Evolutionary conservation across 2,797 vertebrate species (phyloP).

Genomic region (Argentina silus): DNA sequence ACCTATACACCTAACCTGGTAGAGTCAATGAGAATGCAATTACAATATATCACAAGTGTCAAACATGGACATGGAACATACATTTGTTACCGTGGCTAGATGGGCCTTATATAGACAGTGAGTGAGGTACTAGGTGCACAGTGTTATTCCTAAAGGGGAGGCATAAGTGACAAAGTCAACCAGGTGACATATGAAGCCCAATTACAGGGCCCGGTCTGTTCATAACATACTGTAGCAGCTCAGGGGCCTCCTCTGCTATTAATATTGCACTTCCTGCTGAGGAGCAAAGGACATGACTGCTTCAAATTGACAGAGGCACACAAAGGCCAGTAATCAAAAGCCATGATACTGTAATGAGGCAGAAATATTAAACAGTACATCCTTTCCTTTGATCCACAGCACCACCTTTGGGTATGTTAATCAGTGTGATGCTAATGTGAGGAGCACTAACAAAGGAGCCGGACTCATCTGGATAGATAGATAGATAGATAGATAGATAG

Average conservation of each 20-base stretch:
- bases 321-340: slow-evolving; percentile 74
- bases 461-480: slow-evolving; percentile 44
- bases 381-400: slow-evolving; percentile 71
- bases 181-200: slow-evolving; percentile 65
- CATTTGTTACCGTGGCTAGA: too few relatives aligned
- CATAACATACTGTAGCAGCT: slow-evolving; percentile 28
- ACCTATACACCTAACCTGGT: too few relatives aligned
- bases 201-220: slow-evolving; percentile 51
- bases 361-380: slow-evolving; percentile 77
- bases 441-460: slow-evolving; percentile 59
- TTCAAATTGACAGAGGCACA: slow-evolving; percentile 70
- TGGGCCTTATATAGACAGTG: slow-evolving; percentile 46
- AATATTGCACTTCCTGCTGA: slow-evolving; percentile 69
- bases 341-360: slow-evolving; percentile 68
- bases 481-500: slow-evolving; percentile 20
- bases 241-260: slow-evolving; percentile 44
- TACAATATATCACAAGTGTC: slow-evolving; percentile 1
- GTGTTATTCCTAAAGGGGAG: slow-evolving; percentile 44
- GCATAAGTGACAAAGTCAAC: slow-evolving; percentile 57
- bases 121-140: slow-evolving; percentile 14
- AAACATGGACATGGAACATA: too few relatives aligned
- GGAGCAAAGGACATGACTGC: slow-evolving; percentile 65
- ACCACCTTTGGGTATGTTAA: slow-evolving; percentile 76
- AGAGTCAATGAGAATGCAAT: slow-evolving; percentile 16
- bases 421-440: slow-evolving; percentile 68